A percentile compares a stretch with the other conserved stretches of the same genome.
Conservation (phyloP, 2,888 invertebrate genomes). For the Eueremaeus valkanovi region DNA sequence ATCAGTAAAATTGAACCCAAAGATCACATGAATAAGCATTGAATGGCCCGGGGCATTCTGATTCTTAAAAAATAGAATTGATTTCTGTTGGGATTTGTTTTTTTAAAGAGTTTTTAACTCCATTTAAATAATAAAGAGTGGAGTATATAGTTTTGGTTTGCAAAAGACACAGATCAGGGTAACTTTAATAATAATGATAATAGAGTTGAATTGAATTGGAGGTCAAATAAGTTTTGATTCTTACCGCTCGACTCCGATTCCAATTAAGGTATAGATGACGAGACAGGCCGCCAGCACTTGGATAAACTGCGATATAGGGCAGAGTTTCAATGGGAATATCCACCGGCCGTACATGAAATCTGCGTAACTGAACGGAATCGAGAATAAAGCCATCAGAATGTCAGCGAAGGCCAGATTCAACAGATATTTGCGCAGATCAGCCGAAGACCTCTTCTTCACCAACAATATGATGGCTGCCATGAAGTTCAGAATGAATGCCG, state of each 20-base stretch:
- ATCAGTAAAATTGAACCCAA: no score
- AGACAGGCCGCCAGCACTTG: constrained; percentile 1
- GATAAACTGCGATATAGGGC: constrained; percentile 19
- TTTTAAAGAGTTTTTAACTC: no score
- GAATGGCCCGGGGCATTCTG: no score
- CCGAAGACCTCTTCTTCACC: not conserved
- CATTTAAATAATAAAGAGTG: no score
- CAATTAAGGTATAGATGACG: constrained; percentile 28
- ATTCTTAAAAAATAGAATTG: no score
- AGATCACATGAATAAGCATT: no score
- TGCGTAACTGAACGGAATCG: constrained; percentile 29
- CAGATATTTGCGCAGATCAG: constrained; percentile 33
- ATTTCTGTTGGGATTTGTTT: no score
- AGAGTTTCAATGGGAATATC: constrained; percentile 9
- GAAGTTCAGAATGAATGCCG: not conserved
- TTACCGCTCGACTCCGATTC: constrained; percentile 36
- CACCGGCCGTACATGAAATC: constrained; percentile 37
- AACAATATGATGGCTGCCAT: not conserved
- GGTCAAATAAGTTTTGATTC: no score
- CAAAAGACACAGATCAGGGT: no score
- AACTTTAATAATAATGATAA: no score
- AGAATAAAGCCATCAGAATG: constrained; percentile 30
- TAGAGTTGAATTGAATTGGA: no score
- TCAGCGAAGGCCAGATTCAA: constrained; percentile 36
- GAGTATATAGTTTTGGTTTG: no score